These are phyloP conservation scores for Melanotaenia duboulayi DNA, from an alignment of 2,113 vertebrate species.

Conservation along the genomic window DNA sequence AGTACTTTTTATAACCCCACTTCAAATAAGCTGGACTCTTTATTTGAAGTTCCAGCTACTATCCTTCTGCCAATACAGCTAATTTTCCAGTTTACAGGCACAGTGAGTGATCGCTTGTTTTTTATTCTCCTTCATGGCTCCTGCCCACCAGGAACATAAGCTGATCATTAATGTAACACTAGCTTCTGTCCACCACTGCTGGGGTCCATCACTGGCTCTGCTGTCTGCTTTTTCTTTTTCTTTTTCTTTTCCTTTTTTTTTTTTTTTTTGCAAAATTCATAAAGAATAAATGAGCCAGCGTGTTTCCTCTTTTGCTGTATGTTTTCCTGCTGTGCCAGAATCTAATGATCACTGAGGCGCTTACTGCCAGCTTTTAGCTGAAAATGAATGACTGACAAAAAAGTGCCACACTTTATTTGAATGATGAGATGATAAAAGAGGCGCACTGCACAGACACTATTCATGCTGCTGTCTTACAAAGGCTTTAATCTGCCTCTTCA, in stretches of 20 bases:
- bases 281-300: slow-evolving; percentile 15
- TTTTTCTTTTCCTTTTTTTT: no score
- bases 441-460: neutral
- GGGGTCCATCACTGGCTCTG: slow-evolving; percentile 7
- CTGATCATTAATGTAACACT: slow-evolving; percentile 7
- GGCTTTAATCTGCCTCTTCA: neutral
- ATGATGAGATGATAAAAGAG: neutral
- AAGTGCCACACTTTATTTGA: neutral
- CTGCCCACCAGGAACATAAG: neutral
- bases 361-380: neutral
- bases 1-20: no score
- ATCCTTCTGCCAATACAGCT: neutral
- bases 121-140: slow-evolving; percentile 16
- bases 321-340: neutral
- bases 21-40: neutral
- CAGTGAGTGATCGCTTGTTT: neutral
- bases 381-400: neutral
- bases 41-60: neutral
- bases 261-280: neutral
- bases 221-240: neutral
- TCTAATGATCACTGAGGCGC: slow-evolving; percentile 1
- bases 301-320: neutral
- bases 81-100: neutral
- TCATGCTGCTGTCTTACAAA: neutral
- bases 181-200: slow-evolving; percentile 9